These are phyloP conservation scores for Natrix natrix DNA, from an alignment of 2,797 vertebrate genomes.

Conservation along the genomic window DNA sequence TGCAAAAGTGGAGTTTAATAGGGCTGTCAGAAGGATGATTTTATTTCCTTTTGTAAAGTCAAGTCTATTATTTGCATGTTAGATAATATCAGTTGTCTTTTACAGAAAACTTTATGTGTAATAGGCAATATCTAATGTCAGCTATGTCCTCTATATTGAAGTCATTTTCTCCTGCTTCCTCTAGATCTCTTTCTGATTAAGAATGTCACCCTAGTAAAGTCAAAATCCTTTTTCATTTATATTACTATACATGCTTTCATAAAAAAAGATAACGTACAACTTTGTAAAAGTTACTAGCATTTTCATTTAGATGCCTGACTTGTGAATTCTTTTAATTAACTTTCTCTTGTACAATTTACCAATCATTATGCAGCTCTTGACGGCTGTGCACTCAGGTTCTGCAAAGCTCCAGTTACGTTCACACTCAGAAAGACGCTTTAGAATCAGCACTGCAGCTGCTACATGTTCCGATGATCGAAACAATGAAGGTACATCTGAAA, in stretches of 20 bases:
- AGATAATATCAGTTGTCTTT: conserved; percentile 59
- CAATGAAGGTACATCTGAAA: conserved; percentile 33
- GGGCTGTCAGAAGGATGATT: conserved; percentile 2
- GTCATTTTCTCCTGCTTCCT: conserved; percentile 55
- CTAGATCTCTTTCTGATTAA: conserved; percentile 44
- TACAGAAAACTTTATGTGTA: conserved; percentile 56
- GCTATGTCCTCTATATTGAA: conserved; percentile 49
- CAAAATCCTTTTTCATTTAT: conserved; percentile 45
- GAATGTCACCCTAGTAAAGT: conserved; percentile 43
- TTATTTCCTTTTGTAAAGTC: conserved; percentile 13
- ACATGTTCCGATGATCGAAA: conserved; percentile 29
- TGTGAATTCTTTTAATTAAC: conserved; percentile 46
- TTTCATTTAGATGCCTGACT: conserved; percentile 57
- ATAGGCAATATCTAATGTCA: conserved; percentile 59
- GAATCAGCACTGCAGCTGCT: conserved; percentile 40
- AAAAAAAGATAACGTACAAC: conserved; percentile 40
- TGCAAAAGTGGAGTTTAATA: conserved; percentile 24
- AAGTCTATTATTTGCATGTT: conserved; percentile 41
- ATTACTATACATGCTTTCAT: conserved; percentile 49
- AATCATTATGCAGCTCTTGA: conserved; percentile 43
- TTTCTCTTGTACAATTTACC: conserved; percentile 48
- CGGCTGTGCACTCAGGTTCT: conserved; percentile 23
- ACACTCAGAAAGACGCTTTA: conserved; percentile 40
- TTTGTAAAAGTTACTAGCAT: conserved; percentile 47
- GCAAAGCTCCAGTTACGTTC: not conserved